phyloP scores from a whole-genome alignment of 2,113 vertebrate species.

The Micronisus gabar region DNA sequence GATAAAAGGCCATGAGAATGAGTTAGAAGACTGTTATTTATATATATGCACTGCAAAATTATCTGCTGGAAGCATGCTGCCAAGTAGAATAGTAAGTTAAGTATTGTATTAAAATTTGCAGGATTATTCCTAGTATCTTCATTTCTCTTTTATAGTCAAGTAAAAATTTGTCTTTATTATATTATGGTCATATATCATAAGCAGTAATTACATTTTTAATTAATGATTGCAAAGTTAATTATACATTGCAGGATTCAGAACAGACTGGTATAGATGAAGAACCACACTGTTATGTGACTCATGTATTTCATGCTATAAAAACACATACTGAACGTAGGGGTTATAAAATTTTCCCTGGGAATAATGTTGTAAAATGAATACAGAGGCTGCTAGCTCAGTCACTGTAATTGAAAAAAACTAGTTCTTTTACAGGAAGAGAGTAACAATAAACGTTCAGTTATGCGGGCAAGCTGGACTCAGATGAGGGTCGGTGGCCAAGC shows the following conservation, averaged over 20 bases:
- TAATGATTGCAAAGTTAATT: conserved; percentile 5
- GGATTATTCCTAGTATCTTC: not conserved
- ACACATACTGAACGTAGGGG: not conserved
- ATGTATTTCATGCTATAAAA: not conserved
- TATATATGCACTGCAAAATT: not conserved
- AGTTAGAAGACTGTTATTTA: not conserved
- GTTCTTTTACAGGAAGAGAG: not conserved
- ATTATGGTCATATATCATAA: not conserved
- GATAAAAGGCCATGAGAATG: not conserved
- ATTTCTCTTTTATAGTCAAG: not conserved
- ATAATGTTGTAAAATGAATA: not conserved
- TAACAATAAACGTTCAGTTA: not conserved
- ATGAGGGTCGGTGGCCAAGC: not conserved
- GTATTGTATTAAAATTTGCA: not conserved
- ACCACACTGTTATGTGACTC: not conserved
- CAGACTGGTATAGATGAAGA: not conserved
- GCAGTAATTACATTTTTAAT: conserved; percentile 37
- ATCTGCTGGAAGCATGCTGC: not conserved
- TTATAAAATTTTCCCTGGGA: not conserved
- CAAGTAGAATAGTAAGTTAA: not conserved
- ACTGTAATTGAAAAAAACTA: not conserved
- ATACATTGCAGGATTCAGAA: not conserved
- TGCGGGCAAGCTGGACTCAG: not conserved
- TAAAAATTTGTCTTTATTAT: conserved; percentile 1
- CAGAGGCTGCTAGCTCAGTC: not conserved